phyloP scores from a whole-genome alignment of 2,888 invertebrate genomes.

The Steromphala cineraria region DNA sequence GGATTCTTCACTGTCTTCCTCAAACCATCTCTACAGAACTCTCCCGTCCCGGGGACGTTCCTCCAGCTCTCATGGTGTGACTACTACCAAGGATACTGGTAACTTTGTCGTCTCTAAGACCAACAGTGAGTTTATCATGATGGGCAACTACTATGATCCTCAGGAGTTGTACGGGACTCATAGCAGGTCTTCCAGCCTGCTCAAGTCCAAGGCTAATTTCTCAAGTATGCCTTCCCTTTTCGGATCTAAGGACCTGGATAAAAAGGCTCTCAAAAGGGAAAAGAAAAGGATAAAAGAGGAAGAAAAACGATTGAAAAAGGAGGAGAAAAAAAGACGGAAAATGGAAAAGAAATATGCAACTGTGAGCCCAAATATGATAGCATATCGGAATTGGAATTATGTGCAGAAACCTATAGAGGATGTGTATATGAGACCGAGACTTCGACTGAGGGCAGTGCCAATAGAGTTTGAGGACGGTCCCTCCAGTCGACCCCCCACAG shows the following conservation, averaged over 20 bases:
- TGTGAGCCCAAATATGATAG: slow-evolving; percentile 43
- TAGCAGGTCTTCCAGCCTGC: slow-evolving; percentile 40
- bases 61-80: neutral
- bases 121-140: slow-evolving; percentile 43
- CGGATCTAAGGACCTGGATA: slow-evolving; percentile 51
- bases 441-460: slow-evolving; percentile 57
- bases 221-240: slow-evolving; percentile 65
- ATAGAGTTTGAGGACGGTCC: slow-evolving; percentile 61
- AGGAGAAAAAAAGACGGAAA: slow-evolving; percentile 62
- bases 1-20: neutral
- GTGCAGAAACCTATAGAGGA: slow-evolving; percentile 50
- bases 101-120: neutral
- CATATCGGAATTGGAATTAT: slow-evolving; percentile 56
- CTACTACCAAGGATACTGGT: neutral
- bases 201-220: slow-evolving; percentile 53
- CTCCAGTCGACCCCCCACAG: slow-evolving; percentile 39
- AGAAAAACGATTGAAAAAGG: slow-evolving; percentile 56
- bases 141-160: slow-evolving; percentile 40
- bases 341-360: slow-evolving; percentile 55
- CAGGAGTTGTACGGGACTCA: slow-evolving; percentile 33
- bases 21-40: slow-evolving; percentile 31
- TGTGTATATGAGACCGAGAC: slow-evolving; percentile 52
- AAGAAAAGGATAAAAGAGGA: slow-evolving; percentile 60
- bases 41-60: slow-evolving; percentile 3
- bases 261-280: slow-evolving; percentile 62